Base-by-base conservation (phyloP, 2,888 invertebrate genomes). In the Drosophila dives region DNA sequence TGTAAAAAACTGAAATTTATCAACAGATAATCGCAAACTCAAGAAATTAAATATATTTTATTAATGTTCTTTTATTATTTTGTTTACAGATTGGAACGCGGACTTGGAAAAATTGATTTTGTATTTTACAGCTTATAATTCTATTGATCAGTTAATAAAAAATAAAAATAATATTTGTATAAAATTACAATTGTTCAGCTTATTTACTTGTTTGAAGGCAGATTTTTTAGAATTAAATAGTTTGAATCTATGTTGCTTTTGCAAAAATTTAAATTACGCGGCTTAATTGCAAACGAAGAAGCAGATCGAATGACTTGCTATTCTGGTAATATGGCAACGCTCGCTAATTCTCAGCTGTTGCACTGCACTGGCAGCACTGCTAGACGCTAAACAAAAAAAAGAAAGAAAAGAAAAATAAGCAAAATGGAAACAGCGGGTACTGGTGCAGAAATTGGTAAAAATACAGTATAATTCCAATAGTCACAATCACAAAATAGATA, bases 381-480 rank as follows among this genome's bases (percentile, higher is more conserved):
- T 66, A 74, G 77, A 77, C 77, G 77, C 77, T 64, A 77, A 78
- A 77, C 74, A 74, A 77, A 72, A 67, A 20, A n/a, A 23, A 6
- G 29, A 38, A 17, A 38, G 17, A n/a, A 38, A 67, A 54, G 62
- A 77, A 82, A 69, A 77, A 72, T 59, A 67, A 67, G 65, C 64
- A 92, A 91, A 91, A 92, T 93, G 92, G 92, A 92, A 91, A 84
- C 89, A 84, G 81, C 90, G 80, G 87, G 84, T 55, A 62, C 91
- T 70, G 87, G 86, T 75, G 92, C 92, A 81, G 93, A 93, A 92
- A 93, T 93, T 83, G 93, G 93, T 93, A 92, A 92, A 76, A 92
- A 69, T 65, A 59, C 26, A 56, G 54, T 64, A 63, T 26, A 66
- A 61, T 54, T 56, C 45, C 29, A 10, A n/a, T 23, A 42, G 4